phyloP scores from a whole-genome alignment of 2,797 vertebrate species.

The Karalla daura region DNA sequence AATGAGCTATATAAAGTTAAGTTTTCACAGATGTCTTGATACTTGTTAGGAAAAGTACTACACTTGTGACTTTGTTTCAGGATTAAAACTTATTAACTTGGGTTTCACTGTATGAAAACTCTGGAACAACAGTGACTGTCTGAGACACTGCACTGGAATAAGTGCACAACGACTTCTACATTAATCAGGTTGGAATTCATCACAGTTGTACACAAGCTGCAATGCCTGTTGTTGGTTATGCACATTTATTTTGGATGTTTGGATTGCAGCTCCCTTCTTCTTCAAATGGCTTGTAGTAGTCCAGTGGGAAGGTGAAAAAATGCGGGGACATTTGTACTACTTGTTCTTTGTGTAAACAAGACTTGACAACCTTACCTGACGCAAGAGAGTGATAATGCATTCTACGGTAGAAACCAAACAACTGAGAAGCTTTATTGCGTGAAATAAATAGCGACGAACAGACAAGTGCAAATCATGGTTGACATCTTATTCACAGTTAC shows the following conservation, averaged over 20 bases:
- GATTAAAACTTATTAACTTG: slow-evolving; percentile 70
- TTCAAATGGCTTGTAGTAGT: slow-evolving; percentile 49
- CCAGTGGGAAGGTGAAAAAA: slow-evolving; percentile 60
- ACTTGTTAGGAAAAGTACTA: slow-evolving; percentile 65
- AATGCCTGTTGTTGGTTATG: slow-evolving; percentile 56
- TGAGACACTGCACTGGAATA: slow-evolving; percentile 41
- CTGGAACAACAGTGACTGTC: slow-evolving; percentile 46
- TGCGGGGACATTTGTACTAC: slow-evolving; percentile 64
- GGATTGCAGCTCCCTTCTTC: slow-evolving; percentile 38
- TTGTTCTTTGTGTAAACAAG: slow-evolving; percentile 67
- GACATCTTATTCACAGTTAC: neutral
- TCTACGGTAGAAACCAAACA: slow-evolving; percentile 23
- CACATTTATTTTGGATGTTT: slow-evolving; percentile 48
- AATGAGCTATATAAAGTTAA: slow-evolving; percentile 71
- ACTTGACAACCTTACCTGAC: slow-evolving; percentile 57
- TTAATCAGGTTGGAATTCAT: slow-evolving; percentile 55
- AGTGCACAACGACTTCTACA: slow-evolving; percentile 39
- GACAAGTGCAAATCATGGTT: slow-evolving; percentile 31
- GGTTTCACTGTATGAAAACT: slow-evolving; percentile 56
- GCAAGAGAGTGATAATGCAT: slow-evolving; percentile 41
- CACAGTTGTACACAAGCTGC: slow-evolving; percentile 53
- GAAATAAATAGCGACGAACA: slow-evolving; percentile 36
- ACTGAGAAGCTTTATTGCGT: slow-evolving; percentile 24
- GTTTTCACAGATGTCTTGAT: slow-evolving; percentile 63
- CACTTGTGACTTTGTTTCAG: slow-evolving; percentile 68